phyloP scores from a whole-genome alignment of 2,113 vertebrate genomes.

The Chaetodon trifascialis region DNA sequence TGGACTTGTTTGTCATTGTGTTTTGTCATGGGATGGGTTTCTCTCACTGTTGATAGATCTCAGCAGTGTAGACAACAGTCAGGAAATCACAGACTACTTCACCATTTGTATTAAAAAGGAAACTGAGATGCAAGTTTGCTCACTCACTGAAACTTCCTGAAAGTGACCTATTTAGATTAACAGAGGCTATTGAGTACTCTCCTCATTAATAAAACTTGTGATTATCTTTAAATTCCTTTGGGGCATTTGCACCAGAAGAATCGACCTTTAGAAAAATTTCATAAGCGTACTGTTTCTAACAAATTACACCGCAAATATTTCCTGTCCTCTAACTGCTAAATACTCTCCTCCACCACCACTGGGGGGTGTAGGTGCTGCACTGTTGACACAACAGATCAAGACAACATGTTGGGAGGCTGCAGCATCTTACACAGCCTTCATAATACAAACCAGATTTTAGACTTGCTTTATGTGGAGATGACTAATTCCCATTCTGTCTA shows the following conservation, averaged over 20 bases:
- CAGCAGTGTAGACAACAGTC: not conserved
- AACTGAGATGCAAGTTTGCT: not conserved
- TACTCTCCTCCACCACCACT: conserved; percentile 33
- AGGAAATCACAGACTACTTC: not conserved
- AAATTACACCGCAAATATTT: conserved; percentile 1
- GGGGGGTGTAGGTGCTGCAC: conserved; percentile 59
- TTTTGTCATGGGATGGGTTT: not conserved
- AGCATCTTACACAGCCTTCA: not conserved
- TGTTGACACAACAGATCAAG: not conserved
- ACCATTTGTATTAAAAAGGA: not conserved
- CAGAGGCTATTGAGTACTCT: not conserved
- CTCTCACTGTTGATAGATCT: not conserved
- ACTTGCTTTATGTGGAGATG: not conserved
- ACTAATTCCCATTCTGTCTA: not conserved
- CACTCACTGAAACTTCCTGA: not conserved
- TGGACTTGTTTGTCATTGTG: not conserved
- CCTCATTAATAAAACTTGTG: not conserved
- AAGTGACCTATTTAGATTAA: not conserved
- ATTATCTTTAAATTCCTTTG: not conserved
- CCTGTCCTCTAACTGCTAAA: not conserved
- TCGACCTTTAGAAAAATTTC: not conserved
- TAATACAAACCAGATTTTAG: not conserved
- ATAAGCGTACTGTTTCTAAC: not conserved
- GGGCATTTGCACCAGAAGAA: not conserved
- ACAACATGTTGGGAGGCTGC: not conserved